Conservation (phyloP, 2,797 vertebrate species). For the Gymnocypris eckloni region DNA sequence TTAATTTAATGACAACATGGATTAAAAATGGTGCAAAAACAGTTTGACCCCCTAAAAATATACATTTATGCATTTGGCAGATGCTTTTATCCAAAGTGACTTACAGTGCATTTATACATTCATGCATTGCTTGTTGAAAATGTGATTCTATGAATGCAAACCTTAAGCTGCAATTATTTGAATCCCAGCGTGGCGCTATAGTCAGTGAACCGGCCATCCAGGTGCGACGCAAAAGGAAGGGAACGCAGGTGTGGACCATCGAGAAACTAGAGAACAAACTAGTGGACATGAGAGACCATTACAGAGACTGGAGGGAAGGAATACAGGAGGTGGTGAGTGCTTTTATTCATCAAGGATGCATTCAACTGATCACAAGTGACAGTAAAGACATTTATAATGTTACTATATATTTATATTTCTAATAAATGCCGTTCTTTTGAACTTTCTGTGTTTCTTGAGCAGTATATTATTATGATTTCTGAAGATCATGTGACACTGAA, state of each 20-base stretch:
- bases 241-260: slow-evolving; percentile 96
- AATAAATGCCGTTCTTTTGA: not conserved
- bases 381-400: not conserved
- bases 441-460: no score
- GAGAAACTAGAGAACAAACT: slow-evolving; percentile 98
- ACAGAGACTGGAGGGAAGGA: slow-evolving; percentile 95
- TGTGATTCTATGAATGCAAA: not conserved
- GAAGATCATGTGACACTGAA: not conserved
- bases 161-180: not conserved
- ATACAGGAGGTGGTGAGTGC: slow-evolving; percentile 78
- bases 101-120: not conserved
- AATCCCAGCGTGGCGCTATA: slow-evolving; percentile 88
- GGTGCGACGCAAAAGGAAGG: slow-evolving; percentile 90
- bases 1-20: not conserved
- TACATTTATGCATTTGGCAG: not conserved
- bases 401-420: not conserved
- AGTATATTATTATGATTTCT: not conserved
- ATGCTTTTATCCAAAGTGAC: not conserved
- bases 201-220: slow-evolving; percentile 98
- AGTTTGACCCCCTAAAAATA: not conserved
- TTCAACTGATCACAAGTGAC: not conserved
- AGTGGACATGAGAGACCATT: slow-evolving; percentile 97
- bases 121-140: not conserved
- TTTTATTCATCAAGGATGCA: not conserved
- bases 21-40: not conserved